Evolutionary conservation across 2,797 vertebrate species (phyloP).

Genomic region (Hippoglossus hippoglossus): DNA sequence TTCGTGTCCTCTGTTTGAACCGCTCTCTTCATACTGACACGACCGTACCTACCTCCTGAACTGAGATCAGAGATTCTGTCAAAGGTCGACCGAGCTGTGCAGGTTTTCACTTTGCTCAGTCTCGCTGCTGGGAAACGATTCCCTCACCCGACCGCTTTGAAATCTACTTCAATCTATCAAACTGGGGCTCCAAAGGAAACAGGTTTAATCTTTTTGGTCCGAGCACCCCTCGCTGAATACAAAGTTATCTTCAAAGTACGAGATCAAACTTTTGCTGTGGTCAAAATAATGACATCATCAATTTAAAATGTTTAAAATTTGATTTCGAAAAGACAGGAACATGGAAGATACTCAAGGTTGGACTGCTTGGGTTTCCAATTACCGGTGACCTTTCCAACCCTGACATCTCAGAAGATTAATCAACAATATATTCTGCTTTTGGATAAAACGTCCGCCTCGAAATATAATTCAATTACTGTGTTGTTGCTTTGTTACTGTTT

Average conservation of each 20-base stretch:
- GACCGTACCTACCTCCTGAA: slow-evolving; percentile 36
- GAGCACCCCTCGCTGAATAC: slow-evolving; percentile 52
- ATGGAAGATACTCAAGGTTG: slow-evolving; percentile 59
- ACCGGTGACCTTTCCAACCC: slow-evolving; percentile 64
- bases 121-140: slow-evolving; percentile 57
- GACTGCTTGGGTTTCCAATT: slow-evolving; percentile 69
- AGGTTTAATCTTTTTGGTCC: slow-evolving; percentile 63
- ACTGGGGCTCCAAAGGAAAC: slow-evolving; percentile 47
- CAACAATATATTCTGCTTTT: slow-evolving; percentile 62
- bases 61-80: slow-evolving; percentile 50
- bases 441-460: slow-evolving; percentile 49
- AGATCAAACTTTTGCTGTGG: slow-evolving; percentile 65
- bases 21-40: slow-evolving; percentile 35
- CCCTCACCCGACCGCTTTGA: slow-evolving; percentile 60
- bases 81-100: slow-evolving; percentile 54
- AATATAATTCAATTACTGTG: slow-evolving; percentile 67
- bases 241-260: slow-evolving; percentile 58
- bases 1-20: slow-evolving; percentile 43
- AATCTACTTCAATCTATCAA: slow-evolving; percentile 71
- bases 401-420: slow-evolving; percentile 68
- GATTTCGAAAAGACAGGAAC: slow-evolving; percentile 61
- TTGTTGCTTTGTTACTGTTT: slow-evolving; percentile 51
- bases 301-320: slow-evolving; percentile 66
- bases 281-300: slow-evolving; percentile 75
- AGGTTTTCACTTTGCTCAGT: slow-evolving; percentile 53